Base-by-base conservation (phyloP, 2,888 invertebrate species). In the Tyria jacobaeae region DNA sequence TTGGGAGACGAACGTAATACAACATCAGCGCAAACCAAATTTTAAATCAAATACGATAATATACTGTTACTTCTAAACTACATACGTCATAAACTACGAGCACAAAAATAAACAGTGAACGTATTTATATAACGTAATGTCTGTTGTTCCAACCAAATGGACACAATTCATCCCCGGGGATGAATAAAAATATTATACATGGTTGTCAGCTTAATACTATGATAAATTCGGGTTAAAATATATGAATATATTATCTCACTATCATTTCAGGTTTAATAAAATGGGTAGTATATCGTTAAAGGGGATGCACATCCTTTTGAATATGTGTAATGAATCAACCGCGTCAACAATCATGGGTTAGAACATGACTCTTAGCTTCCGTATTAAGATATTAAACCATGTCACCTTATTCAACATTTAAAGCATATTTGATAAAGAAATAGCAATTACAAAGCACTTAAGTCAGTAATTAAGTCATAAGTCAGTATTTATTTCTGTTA, bases 101-200 rank as follows among this genome's bases (percentile, higher is more conserved):
- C 27, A 25, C 21, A 34, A 41, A 58, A 58, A 44, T 34, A 58
- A 58, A 31, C 57, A 50, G 31, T 17, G 31, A 24, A 48, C 35
- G 31, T 56, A 48, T 56, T 48, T 56, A 44, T 14, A 15, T 14
- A 48, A 56, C 37, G 10, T 57, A 57, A 61, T 35, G 50, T 57
- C 64, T 72, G 71, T 74, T 59, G 47, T 53, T 52, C 74, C 76
- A 70, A 60, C 73, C 76, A 81, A 84, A 86, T 82, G 83, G 81
- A 81, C 82, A 85, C 80, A 85, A 87, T 87, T 81, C 81, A 77
- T 79, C 89, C 84, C 84, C 59, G 65, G 83, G 87, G 89, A 82
- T 78, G 75, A 88, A 88, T 89, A 88, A 87, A 88, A 89, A 88
- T 89, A 89, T 89, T 87, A 87, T 87, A 89, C 85, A 85, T 82